Evolutionary conservation across 2,113 vertebrate species (phyloP).

Genomic region (Pitta sordida): DNA sequence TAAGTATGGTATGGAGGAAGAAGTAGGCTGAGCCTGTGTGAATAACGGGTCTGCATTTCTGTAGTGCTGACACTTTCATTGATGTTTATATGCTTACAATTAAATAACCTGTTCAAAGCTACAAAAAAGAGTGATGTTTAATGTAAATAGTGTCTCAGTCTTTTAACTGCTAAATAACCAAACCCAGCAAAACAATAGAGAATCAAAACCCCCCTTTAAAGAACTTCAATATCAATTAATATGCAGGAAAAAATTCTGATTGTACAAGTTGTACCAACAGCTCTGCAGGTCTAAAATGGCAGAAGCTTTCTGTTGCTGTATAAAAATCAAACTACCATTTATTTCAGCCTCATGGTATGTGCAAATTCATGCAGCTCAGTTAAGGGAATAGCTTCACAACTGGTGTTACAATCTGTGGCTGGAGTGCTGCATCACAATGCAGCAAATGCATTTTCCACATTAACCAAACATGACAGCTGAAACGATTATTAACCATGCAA

Average conservation of each 20-base stretch:
- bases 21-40: constrained; percentile 53
- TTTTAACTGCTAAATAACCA: constrained; percentile 59
- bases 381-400: constrained; percentile 79
- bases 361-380: constrained; percentile 76
- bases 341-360: constrained; percentile 74
- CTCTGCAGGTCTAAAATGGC: constrained; percentile 69
- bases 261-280: constrained; percentile 2
- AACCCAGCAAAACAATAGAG: constrained; percentile 48
- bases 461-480: constrained; percentile 98
- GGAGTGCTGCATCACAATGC: constrained; percentile 76
- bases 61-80: constrained; percentile 50
- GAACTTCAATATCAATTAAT: neutral
- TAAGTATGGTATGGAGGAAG: constrained; percentile 6
- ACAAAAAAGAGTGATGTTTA: neutral
- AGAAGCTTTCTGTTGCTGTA: constrained; percentile 63
- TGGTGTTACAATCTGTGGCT: constrained; percentile 73
- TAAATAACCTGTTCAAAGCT: constrained; percentile 61
- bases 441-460: constrained; percentile 86
- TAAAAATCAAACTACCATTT: constrained; percentile 65
- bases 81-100: constrained; percentile 43
- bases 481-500: constrained; percentile 95
- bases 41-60: constrained; percentile 57
- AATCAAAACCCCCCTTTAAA: constrained; percentile 23
- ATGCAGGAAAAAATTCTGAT: neutral
- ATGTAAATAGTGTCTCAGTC: constrained; percentile 33